Evolutionary conservation across 2,888 invertebrate species (phyloP), one percentile per base, ranked within the genome.

Genomic region (Maniola hyperantus): DNA sequence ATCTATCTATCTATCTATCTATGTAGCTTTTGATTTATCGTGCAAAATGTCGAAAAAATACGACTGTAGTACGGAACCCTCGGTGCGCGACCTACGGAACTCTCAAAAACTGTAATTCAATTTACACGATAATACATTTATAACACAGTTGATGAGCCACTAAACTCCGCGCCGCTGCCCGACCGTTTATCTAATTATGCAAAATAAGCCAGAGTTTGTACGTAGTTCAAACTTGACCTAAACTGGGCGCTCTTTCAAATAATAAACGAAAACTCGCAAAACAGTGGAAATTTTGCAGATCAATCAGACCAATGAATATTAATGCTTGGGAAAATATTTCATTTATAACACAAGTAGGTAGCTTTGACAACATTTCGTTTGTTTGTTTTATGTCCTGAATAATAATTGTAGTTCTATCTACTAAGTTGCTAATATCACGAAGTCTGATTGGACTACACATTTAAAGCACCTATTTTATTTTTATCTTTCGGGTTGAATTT

Each of bases 181-280:
- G 81, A 71, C 78, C 79, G 76, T 83, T 85, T 83, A 86, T 83
- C 82, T 82, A 84, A 88, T 87, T 88, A 88, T 87, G 83, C 81
- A 85, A 87, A 88, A 83, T 77, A 83, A 78, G 78, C 74, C 72
- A 64, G 76, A 84, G 82, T 86, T 87, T 80, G 80, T 79, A 77
- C 79, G 76, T 81, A 85, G 82, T 85, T 84, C 78, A 77, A 76
- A 73, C 75, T 68, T 63, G 78, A 75, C 65, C 62, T 36, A 64
- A 73, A 72, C 69, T 68, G 67, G 69, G 64, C 76, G 60, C 76
- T n/a, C n/a, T 72, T 74, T 79, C 75, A 82, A 84, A 85, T 83
- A 85, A 87, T 83, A 83, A 84, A 82, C 78, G 77, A 79, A 80
- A 79, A 78, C 76, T 73, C 73, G 71, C 67, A 69, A 73, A 73